Base-by-base conservation (phyloP, 2,113 vertebrate species). In the Anguilla rostrata region DNA sequence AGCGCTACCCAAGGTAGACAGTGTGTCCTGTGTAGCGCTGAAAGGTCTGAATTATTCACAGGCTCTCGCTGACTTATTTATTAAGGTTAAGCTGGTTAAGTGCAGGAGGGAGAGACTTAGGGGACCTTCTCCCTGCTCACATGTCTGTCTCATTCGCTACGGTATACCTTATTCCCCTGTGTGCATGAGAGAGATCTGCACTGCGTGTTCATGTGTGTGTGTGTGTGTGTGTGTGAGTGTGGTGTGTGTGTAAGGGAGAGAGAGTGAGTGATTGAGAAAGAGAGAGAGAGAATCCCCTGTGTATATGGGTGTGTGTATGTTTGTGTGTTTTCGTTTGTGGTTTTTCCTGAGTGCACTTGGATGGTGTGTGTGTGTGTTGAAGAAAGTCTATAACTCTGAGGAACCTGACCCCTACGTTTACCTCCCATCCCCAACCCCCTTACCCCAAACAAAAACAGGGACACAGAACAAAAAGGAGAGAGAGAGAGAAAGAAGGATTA, bases 51-150 rank as follows among this genome's bases (percentile, higher is more conserved):
- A 94, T 94, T 93, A 94, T 94, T 93, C 91, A 95, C 85, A 83
- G 43, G 85, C 83, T 40, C 78, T 87, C 84, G 2, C 88, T 94
- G 92, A 87, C 94, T 95, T 94, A 95, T 94, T 95, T 93, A 94
- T 92, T 90, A 94, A 93, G 93, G 93, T 93, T 94, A 95, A 95
- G 90, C 90, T 92, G 93, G 90, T 91, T 94, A 94, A 94, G 84
- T 78, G 88, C 88, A 85, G 88, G 88, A 46, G 85, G 91, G 87
- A 91, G 88, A 90, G 88, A 86, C 60, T 66, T 20, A 22, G 3
- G 60, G 49, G 60, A 9, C 71, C 71, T 34, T 75, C n/a, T 34
- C 26, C 2, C 3, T 34, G 9, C 56, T 60, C 39, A 22, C 22
- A 84, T 41, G 57, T 84, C 53, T 29, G 4, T 71, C 53, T 71